Evolutionary conservation across 2,888 invertebrate genomes (phyloP).

Genomic region (Tenodera sinensis): DNA sequence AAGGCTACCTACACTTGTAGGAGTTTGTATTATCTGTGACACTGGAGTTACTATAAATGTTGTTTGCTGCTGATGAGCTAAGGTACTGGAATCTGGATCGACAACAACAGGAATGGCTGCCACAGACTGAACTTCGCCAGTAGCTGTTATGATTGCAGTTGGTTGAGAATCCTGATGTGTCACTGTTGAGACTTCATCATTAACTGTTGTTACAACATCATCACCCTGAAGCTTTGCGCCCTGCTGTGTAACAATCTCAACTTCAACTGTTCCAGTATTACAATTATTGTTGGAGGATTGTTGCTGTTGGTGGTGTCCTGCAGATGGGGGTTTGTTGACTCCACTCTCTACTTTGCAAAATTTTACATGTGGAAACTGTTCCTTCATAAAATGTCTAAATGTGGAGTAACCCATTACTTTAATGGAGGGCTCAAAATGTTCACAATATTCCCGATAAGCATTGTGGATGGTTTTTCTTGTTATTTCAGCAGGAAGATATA

Average conservation of each 20-base stretch:
- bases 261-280: conserved; percentile 40
- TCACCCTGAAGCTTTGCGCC: conserved; percentile 35
- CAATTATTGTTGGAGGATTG: conserved; percentile 44
- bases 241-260: not conserved
- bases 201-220: not conserved
- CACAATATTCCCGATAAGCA: conserved; percentile 69
- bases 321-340: conserved; percentile 37
- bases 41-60: conserved; percentile 64
- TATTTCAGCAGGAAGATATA: conserved; percentile 55
- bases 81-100: conserved; percentile 45
- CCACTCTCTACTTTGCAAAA: conserved; percentile 55
- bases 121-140: conserved; percentile 53
- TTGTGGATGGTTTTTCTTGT: conserved; percentile 70
- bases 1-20: not conserved
- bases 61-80: conserved; percentile 55
- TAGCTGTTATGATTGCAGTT: conserved; percentile 52
- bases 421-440: conserved; percentile 63
- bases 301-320: conserved; percentile 47
- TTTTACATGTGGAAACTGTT: conserved; percentile 74
- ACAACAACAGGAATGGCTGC: conserved; percentile 57
- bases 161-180: conserved; percentile 11
- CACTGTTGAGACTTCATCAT: not conserved
- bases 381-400: conserved; percentile 76
- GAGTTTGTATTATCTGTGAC: conserved; percentile 54
- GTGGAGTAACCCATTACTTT: conserved; percentile 79